Base-by-base conservation (phyloP, 1,140 invertebrate genomes). In the Anthonomus grandis region DNA sequence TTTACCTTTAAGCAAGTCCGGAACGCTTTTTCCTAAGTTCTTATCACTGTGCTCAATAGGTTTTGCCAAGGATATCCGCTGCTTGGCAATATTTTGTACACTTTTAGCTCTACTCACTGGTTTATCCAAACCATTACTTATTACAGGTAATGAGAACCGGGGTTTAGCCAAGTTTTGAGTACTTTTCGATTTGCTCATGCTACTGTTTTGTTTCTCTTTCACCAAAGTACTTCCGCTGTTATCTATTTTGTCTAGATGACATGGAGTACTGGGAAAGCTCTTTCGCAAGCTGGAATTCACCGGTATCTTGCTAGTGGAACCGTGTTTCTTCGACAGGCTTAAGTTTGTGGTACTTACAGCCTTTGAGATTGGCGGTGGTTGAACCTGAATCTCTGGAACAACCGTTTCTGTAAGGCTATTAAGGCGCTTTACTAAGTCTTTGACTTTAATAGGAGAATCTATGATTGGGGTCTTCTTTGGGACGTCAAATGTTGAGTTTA, bases 191-290 rank as follows among this genome's bases (percentile, higher is more conserved):
- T 61, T 63, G 24, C 45, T 52, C 25, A 63, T 37, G 9, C 44
- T 17, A 18, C 31, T 37, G n/a, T 24, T 36, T 17, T 25, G 49
- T 21, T 47, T 55, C 8, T n/a, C 46, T 12, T 17, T 5, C 12
- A 19, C 37, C 8, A 9, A 13, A 42, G 57, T 37, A 67, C 65
- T 60, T 44, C 65, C 51, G 39, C 24, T 62, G 44, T 39, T 54
- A 64, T 72, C 70, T 70, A 70, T 52, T 42, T 53, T 36, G 46
- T 70, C 67, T 60, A 72, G 70, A 72, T 67, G 64, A 57, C 60
- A 61, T 39, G 70, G 70, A 70, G 65, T 72, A 52, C 70, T 72
- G 22, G 67, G 67, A 45, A 69, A 69, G 12, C 53, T 53, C 34
- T 62, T 64, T 19, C 66, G 63, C 18, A 71, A 57, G 19, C 38